These are phyloP conservation scores for Leptopilina drosophilae DNA, from an alignment of 2,888 invertebrate genomes.

Conservation along the genomic window DNA sequence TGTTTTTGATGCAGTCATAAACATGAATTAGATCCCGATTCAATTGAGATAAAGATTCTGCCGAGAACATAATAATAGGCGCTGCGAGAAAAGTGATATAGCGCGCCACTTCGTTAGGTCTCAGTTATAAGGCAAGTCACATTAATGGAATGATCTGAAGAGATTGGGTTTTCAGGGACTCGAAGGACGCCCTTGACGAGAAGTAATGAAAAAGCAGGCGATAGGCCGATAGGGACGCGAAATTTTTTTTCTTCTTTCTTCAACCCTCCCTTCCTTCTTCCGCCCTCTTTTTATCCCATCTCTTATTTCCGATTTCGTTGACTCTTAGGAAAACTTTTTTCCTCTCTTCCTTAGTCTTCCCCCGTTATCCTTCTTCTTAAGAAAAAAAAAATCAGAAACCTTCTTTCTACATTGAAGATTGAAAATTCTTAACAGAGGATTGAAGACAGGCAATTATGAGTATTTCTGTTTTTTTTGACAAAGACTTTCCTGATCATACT, in stretches of 20 bases:
- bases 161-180: constrained; percentile 48
- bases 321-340: constrained; percentile 20
- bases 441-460: constrained; percentile 35
- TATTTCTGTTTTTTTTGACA: background rate
- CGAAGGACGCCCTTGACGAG: constrained; percentile 29
- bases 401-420: constrained; percentile 4
- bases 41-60: constrained; percentile 19
- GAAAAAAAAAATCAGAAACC: constrained; percentile 3
- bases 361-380: too few species aligned
- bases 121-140: constrained; percentile 43
- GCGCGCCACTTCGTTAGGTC: constrained; percentile 34
- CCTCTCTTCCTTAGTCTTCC: background rate
- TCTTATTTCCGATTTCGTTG: constrained; percentile 33
- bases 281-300: constrained; percentile 16
- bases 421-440: constrained; percentile 34
- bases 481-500: background rate
- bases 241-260: constrained; percentile 34
- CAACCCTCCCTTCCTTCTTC: background rate
- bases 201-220: constrained; percentile 39
- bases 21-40: constrained; percentile 2
- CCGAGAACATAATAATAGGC: constrained; percentile 19
- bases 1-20: background rate
- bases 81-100: constrained; percentile 22
- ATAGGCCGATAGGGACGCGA: constrained; percentile 36
- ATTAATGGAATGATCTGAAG: constrained; percentile 54